phyloP scores from a whole-genome alignment of 2,113 vertebrate genomes.

The Alces alces region DNA sequence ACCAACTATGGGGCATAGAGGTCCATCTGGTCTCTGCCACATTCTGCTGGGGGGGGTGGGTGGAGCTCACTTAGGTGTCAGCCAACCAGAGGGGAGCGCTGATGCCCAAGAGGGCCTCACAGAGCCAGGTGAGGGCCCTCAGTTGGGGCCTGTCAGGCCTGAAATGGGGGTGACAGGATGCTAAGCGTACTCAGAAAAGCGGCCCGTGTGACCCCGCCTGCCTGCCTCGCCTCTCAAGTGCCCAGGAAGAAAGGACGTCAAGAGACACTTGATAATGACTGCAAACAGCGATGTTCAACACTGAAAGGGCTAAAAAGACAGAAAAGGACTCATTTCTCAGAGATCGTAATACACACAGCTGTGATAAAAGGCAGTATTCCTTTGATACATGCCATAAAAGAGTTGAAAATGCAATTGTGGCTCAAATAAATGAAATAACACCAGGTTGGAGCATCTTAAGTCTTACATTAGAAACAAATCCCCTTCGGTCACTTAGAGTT shows the following conservation, averaged over 20 bases:
- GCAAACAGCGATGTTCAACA: rapidly evolving
- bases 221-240: background rate
- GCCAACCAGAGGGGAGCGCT: background rate
- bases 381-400: rapidly evolving
- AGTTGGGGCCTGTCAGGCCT: background rate
- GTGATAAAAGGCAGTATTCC: too few relatives aligned
- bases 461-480: background rate
- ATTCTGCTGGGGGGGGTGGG: background rate
- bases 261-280: rapidly evolving
- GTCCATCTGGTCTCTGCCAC: background rate
- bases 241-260: rapidly evolving
- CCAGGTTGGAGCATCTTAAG: rapidly evolving
- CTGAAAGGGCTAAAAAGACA: too few relatives aligned
- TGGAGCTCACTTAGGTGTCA: background rate
- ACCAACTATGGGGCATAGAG: background rate
- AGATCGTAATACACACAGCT: rapidly evolving
- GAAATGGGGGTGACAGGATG: background rate
- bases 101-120: background rate
- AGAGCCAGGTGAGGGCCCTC: background rate
- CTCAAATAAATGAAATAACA: background rate
- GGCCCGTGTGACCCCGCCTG: background rate
- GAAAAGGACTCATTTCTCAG: background rate
- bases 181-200: background rate
- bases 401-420: background rate
- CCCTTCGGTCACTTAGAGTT: rapidly evolving